Percentiles rank a stretch among this genome's conserved stretches.
Conservation (phyloP, 2,113 vertebrate species). For the Oreochromis spilurus region DNA sequence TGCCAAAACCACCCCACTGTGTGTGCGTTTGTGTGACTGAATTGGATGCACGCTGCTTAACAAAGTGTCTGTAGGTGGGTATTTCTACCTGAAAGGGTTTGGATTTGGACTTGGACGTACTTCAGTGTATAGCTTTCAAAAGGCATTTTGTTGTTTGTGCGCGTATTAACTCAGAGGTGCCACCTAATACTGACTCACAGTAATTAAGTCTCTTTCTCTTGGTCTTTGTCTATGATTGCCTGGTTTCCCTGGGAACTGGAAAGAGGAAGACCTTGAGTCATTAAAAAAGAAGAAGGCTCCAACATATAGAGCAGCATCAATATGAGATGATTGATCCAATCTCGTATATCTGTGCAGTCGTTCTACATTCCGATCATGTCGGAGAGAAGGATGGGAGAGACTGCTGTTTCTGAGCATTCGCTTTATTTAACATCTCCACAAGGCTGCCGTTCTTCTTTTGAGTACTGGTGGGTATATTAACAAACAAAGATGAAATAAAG, state of each 20-base stretch:
- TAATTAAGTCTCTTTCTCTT: not conserved
- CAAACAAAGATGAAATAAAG: not conserved
- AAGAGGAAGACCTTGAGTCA: not conserved
- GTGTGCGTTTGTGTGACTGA: not conserved
- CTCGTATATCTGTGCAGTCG: not conserved
- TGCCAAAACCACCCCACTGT: slow-evolving; percentile 7
- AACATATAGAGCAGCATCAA: not conserved
- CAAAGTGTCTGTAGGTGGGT: not conserved
- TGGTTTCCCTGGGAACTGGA: not conserved
- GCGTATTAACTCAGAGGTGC: not conserved
- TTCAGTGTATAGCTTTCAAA: not conserved
- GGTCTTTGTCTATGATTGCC: not conserved
- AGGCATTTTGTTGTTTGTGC: not conserved
- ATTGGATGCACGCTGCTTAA: not conserved
- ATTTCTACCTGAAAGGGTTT: not conserved
- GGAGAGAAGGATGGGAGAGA: not conserved
- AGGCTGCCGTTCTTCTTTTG: not conserved
- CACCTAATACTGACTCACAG: not conserved
- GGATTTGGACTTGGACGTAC: not conserved
- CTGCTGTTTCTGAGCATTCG: not conserved
- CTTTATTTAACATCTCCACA: not conserved
- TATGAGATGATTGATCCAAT: not conserved
- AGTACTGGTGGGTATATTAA: not conserved
- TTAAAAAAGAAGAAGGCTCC: not conserved
- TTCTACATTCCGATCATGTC: not conserved